These are phyloP conservation scores for Trichogramma evanescens DNA, from an alignment of 2,888 invertebrate genomes.

Conservation along the genomic window DNA sequence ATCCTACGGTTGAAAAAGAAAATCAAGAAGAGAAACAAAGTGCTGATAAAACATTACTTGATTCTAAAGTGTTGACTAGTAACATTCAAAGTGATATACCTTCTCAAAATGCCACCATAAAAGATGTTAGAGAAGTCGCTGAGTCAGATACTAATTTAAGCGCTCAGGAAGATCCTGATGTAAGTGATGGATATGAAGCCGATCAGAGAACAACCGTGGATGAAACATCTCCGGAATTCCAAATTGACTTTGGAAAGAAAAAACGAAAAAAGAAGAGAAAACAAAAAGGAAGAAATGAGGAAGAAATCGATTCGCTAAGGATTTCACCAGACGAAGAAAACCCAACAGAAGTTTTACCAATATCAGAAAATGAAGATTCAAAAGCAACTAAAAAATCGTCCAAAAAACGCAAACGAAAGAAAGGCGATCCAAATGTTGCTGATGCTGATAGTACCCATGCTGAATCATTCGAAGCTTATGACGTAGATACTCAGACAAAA, in stretches of 20 bases:
- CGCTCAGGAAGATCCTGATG: constrained; percentile 42
- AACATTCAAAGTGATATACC: constrained; percentile 45
- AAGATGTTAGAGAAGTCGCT: constrained; percentile 34
- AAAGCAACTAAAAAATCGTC: constrained; percentile 36
- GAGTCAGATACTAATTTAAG: constrained; percentile 29
- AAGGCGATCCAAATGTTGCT: constrained; percentile 25
- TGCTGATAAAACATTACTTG: neutral
- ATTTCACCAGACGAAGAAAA: constrained; percentile 40
- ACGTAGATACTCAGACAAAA: constrained; percentile 35
- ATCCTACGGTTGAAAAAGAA: no score
- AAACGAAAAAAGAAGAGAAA: constrained; percentile 50
- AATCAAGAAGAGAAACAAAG: neutral
- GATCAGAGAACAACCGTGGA: constrained; percentile 60
- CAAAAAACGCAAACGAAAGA: constrained; percentile 50
- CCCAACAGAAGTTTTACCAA: constrained; percentile 43
- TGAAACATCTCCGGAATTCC: constrained; percentile 46
- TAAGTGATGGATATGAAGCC: constrained; percentile 62
- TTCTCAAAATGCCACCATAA: no score
- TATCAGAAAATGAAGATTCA: constrained; percentile 40
- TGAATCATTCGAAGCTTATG: constrained; percentile 37
- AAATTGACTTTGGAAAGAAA: constrained; percentile 41
- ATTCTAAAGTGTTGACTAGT: neutral
- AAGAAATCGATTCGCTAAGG: constrained; percentile 48
- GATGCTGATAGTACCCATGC: constrained; percentile 22
- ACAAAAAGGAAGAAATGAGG: constrained; percentile 51